Base-by-base conservation (phyloP, 2,113 vertebrate genomes). In the Calypte anna region DNA sequence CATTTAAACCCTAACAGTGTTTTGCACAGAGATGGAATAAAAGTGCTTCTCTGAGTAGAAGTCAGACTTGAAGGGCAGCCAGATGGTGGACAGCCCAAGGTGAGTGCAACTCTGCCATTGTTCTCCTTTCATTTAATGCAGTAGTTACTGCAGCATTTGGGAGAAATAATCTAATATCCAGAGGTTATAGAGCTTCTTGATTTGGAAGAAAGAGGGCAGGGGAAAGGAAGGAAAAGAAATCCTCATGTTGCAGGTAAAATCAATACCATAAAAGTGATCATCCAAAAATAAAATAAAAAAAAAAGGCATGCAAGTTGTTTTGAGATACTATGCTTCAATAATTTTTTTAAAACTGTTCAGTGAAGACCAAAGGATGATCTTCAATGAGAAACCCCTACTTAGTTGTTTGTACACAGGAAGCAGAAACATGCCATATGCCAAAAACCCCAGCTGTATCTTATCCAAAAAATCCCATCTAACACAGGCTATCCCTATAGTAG, bases 261-360 rank as follows among this genome's bases (percentile, higher is more conserved):
- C 11, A 76, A 25, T 63, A 74, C 14, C 38, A 80, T 63, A 69
- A 59, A 93, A 70, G 15, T 22, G 54, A 68, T 25, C 13, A 46
- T 20, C 19, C 10, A 40, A 38, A 33, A 33, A 33, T 33, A 33
- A 33, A 33, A 33, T 33, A 40, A 67, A 64, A 85, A 91, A 91
- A 91, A 64, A 84, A 48, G 17, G 17, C 7, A 5, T 23, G 6
- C 14, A 67, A 59, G 19, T 12, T 66, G 30, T 68, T 93, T 67
- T 22, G 36, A 76, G 7, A 64, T 25, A 57, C 2, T 69, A 23
- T 6, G 21, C 4, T 5, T 69, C 31, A 55, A 9, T 40, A 11
- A 22, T 90, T 95, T 87, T 87, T 81, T 80, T 6, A 91, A 77
- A 44, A 76, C 36, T 17, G 57, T 79, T 90, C 25, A 81, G 40